phyloP scores from a whole-genome alignment of 1,140 invertebrate genomes.

The Sinella curviseta region DNA sequence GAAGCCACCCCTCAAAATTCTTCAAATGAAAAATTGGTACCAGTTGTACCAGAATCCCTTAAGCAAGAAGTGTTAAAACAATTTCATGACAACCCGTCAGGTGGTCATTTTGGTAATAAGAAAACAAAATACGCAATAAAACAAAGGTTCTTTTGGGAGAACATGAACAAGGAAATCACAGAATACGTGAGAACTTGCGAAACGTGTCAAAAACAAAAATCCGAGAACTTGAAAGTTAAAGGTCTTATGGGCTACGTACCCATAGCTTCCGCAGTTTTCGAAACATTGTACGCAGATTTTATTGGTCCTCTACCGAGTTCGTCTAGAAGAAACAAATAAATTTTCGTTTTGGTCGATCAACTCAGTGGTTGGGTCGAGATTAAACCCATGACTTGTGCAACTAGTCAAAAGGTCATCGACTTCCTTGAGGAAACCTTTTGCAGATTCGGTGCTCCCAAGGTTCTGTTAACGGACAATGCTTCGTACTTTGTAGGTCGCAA shows the following conservation, averaged over 20 bases:
- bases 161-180: constrained; percentile 30
- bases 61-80: constrained; percentile 1
- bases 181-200: constrained; percentile 26
- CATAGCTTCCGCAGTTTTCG: background rate
- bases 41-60: background rate
- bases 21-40: background rate
- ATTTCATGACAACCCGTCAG: constrained; percentile 28
- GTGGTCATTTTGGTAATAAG: constrained; percentile 21
- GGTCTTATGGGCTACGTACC: constrained; percentile 11
- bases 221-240: background rate
- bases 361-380: background rate
- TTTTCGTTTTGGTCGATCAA: constrained; percentile 25
- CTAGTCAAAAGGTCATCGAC: background rate
- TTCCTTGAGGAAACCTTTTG: background rate
- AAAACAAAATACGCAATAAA: constrained; percentile 17
- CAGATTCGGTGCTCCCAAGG: background rate
- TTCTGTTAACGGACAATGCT: constrained; percentile 24
- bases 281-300: constrained; percentile 24
- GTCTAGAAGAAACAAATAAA: background rate
- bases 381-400: background rate
- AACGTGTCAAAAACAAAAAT: constrained; percentile 28
- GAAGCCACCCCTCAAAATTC: background rate
- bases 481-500: constrained; percentile 12
- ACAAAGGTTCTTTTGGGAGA: constrained; percentile 27
- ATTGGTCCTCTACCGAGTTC: constrained; percentile 7